phyloP scores from a whole-genome alignment of 2,113 vertebrate genomes.

The Blennius ocellaris region DNA sequence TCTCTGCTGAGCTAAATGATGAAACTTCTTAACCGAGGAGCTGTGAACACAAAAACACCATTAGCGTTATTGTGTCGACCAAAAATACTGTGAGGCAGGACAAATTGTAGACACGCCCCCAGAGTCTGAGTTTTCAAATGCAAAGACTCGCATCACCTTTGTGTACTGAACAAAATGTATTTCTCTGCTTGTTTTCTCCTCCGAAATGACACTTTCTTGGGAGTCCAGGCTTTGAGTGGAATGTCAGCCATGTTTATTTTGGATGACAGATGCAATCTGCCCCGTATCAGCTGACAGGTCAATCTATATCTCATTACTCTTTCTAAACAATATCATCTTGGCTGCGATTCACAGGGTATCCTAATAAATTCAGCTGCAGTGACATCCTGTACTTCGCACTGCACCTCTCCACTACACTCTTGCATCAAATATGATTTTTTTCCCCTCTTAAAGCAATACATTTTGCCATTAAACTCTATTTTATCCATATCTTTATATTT shows the following conservation, averaged over 20 bases:
- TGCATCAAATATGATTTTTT: slow-evolving; percentile 11
- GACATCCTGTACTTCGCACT: slow-evolving; percentile 23
- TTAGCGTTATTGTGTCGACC: not conserved
- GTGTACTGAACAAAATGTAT: slow-evolving; percentile 34
- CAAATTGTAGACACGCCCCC: slow-evolving; percentile 11
- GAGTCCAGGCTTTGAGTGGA: slow-evolving; percentile 44
- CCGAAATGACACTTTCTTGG: slow-evolving; percentile 53
- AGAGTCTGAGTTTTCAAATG: not conserved
- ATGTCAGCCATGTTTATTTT: slow-evolving; percentile 71
- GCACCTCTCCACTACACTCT: not conserved
- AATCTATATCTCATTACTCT: slow-evolving; percentile 80
- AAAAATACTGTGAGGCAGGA: slow-evolving; percentile 4
- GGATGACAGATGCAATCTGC: slow-evolving; percentile 74
- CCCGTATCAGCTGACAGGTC: slow-evolving; percentile 67
- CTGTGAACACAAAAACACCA: slow-evolving; percentile 13
- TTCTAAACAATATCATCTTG: slow-evolving; percentile 68
- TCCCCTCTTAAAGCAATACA: slow-evolving; percentile 21
- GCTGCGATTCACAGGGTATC: slow-evolving; percentile 41
- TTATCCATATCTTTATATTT: slow-evolving; percentile 44
- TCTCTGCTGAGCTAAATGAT: slow-evolving; percentile 15
- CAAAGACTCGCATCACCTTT: slow-evolving; percentile 17
- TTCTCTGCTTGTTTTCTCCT: slow-evolving; percentile 40
- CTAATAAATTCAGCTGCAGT: slow-evolving; percentile 26
- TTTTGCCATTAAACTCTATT: slow-evolving; percentile 44
- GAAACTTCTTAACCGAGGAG: slow-evolving; percentile 3